Evolutionary conservation across 2,888 invertebrate species (phyloP).

Genomic region (Blastobasis adustella): DNA sequence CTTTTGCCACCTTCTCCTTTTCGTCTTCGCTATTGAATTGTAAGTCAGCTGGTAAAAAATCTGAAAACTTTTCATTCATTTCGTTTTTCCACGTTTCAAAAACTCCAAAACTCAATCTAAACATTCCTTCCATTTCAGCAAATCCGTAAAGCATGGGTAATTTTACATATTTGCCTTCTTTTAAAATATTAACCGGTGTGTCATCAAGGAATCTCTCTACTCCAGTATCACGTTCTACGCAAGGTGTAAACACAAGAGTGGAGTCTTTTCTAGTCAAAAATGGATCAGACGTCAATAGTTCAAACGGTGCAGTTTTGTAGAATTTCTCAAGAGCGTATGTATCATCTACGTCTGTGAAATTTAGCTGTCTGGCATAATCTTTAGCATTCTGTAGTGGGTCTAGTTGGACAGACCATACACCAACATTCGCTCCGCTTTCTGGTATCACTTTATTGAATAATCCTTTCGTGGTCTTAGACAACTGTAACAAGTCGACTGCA

Average conservation of each 20-base stretch:
- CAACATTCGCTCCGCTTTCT: conserved; percentile 35
- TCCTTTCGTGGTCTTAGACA: conserved; percentile 28
- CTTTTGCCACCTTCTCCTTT: conserved; percentile 23
- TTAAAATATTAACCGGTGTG: conserved; percentile 31
- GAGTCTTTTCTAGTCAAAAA: conserved; percentile 19
- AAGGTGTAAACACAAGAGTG: conserved; percentile 13
- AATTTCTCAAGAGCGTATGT: conserved; percentile 33
- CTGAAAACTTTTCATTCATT: conserved; percentile 44
- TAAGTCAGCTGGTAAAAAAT: conserved; percentile 41
- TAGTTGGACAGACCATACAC: conserved; percentile 24
- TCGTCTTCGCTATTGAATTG: conserved; percentile 24
- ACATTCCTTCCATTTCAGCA: conserved; percentile 39
- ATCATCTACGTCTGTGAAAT: conserved; percentile 27
- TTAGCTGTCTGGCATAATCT: conserved; percentile 20
- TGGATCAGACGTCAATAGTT: conserved; percentile 20
- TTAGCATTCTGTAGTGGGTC: conserved; percentile 35
- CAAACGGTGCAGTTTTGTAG: conserved; percentile 27
- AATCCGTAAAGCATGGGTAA: conserved; percentile 39
- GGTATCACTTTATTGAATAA: conserved; percentile 37
- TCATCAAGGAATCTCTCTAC: conserved; percentile 28
- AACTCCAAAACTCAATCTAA: conserved; percentile 15
- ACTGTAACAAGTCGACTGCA: conserved; percentile 32
- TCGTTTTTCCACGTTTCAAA: conserved; percentile 28
- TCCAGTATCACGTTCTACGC: conserved; percentile 19
- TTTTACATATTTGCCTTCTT: conserved; percentile 24